A percentile compares a stretch with the other conserved stretches of the same genome.
These are phyloP conservation scores for Orius insidiosus DNA, from an alignment of 1,140 invertebrate genomes.

Conservation along the genomic window DNA sequence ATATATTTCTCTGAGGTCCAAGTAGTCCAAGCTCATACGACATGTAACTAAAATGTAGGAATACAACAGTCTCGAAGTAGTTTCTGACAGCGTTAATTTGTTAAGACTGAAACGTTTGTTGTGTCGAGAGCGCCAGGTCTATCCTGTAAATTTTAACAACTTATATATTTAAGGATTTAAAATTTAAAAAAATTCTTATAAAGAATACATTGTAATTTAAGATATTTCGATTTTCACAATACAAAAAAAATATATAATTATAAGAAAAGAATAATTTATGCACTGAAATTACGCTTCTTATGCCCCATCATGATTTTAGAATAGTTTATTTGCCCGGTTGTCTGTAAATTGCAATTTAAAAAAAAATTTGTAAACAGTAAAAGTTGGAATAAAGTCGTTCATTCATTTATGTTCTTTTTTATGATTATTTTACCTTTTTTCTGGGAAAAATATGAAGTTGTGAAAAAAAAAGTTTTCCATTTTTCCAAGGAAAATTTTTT, in stretches of 20 bases:
- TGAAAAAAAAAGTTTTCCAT: too few relatives aligned
- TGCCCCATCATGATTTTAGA: constrained; percentile 9
- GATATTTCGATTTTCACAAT: constrained; percentile 8
- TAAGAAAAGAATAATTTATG: constrained; percentile 2
- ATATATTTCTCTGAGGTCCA: constrained; percentile 16
- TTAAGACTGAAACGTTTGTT: constrained; percentile 15
- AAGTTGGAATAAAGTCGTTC: constrained; percentile 10
- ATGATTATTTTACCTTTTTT: too few relatives aligned
- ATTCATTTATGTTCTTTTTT: not conserved
- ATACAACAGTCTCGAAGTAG: constrained; percentile 11
- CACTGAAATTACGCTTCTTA: constrained; percentile 9
- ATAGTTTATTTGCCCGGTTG: constrained; percentile 8
- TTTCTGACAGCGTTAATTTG: constrained; percentile 7
- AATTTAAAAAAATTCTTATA: constrained; percentile 10
- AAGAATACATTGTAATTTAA: constrained; percentile 6
- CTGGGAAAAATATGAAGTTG: too few relatives aligned
- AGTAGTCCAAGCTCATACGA: constrained; percentile 12
- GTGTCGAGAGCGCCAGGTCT: constrained; percentile 13
- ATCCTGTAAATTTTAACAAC: constrained; percentile 14
- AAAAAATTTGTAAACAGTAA: constrained; percentile 7
- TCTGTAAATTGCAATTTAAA: constrained; percentile 1
- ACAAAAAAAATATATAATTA: not conserved
- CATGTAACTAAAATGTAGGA: not conserved
- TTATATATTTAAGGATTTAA: constrained; percentile 10
- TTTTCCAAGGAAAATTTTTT: too few relatives aligned